Base-by-base conservation (phyloP, 1,140 invertebrate species). In the Achatina immaculata region DNA sequence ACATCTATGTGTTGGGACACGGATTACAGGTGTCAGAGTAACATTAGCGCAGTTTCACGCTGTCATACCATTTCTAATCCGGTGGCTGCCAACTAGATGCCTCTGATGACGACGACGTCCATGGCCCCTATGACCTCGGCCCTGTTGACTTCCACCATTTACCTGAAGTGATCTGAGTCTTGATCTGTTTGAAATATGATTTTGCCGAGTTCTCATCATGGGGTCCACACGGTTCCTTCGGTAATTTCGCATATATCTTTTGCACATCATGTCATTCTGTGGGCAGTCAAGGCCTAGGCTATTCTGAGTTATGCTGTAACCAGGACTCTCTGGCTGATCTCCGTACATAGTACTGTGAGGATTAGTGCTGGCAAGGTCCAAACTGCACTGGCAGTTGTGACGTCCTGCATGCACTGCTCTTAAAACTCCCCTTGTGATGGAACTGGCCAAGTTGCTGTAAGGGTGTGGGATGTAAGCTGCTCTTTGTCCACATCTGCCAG, bases 31-130 rank as follows among this genome's bases (percentile, higher is more conserved):
- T n/a, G 74, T 62, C 51, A 76, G 36, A 34, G 28, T 76, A 14
- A 76, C 43, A 43, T 62, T 62, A 19, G 74, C 14, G 42, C 74
- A 76, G 51, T 76, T 34, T 76, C 74, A 76, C 2, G 38, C 38
- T 45, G 68, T 28, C 28, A 2, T 38, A 36, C 68, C 68, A 40
- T 21, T 21, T 7, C 68, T 43, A 42, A 2, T 45, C 36, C 48
- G 19, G 31, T 11, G 1, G 28, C 72, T 2, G 4, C 42, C 45
- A n/a, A 3, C 3, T 7, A 51, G 43, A 31, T 43, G 28, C 16
- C 42, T 3, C 16, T 51, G 72, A 28, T 51, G 72, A 24, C 31
- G 34, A 4, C 28, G 43, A 11, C 51, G 72, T 1, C 34, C 28
- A 6, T 34, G 16, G 4, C 43, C 9, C 43, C 36, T 51, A 48